phyloP scores from a whole-genome alignment of 30 jellyfish, hydroid and myxozoan species.

The Hydra vulgaris region DNA sequence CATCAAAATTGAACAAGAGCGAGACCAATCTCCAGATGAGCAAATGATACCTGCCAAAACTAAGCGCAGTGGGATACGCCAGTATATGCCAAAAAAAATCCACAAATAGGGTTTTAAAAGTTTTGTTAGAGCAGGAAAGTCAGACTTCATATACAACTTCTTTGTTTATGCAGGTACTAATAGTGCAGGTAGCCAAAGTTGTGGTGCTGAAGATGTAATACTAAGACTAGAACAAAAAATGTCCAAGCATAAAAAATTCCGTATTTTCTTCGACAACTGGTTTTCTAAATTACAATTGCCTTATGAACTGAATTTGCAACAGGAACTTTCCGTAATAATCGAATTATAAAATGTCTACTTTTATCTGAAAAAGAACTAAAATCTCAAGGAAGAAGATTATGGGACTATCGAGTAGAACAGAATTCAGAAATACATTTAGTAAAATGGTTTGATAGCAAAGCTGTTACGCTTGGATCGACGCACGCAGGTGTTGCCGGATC shows the following conservation, averaged over 20 bases:
- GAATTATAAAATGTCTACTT: conserved; percentile 1
- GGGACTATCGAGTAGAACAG: not conserved
- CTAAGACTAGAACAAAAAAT: conserved; percentile 11
- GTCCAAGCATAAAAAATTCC: conserved; percentile 6
- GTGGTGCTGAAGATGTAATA: conserved; percentile 17
- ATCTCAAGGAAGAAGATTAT: conserved; percentile 3
- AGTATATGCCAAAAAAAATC: conserved; percentile 13
- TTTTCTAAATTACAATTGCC: conserved; percentile 1
- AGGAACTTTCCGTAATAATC: conserved; percentile 12
- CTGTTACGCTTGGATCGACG: conserved; percentile 9
- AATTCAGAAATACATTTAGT: conserved; percentile 6
- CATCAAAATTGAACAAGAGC: conserved; percentile 9
- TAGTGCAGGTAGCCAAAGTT: not conserved
- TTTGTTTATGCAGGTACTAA: not conserved
- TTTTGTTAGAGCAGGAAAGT: conserved; percentile 42
- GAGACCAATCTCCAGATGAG: conserved; percentile 5
- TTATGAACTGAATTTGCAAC: not conserved
- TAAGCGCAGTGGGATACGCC: conserved; percentile 30
- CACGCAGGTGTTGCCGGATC: conserved; percentile 16
- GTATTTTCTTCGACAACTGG: conserved; percentile 20
- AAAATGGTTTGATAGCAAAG: conserved; percentile 12
- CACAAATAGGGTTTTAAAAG: conserved; percentile 44
- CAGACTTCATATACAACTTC: conserved; percentile 44
- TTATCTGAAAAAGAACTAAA: conserved; percentile 11
- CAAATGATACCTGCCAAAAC: conserved; percentile 10